Evolutionary conservation across 2,113 vertebrate genomes (phyloP).

Genomic region (Ictalurus furcatus): DNA sequence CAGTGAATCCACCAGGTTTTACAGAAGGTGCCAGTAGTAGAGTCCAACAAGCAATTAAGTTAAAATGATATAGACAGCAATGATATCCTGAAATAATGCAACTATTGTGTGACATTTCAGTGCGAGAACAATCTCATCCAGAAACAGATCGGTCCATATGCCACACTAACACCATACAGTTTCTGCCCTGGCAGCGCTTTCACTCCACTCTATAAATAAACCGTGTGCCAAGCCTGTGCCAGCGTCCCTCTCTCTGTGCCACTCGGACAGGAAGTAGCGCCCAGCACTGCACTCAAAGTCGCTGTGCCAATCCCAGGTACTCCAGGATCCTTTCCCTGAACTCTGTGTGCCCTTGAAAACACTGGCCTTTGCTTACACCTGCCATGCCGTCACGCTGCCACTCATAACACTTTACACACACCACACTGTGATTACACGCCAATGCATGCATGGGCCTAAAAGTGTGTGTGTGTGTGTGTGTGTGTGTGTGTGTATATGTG

Average conservation of each 20-base stretch:
- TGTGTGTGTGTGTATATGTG: not conserved
- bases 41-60: not conserved
- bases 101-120: slow-evolving; percentile 7
- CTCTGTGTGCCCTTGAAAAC: slow-evolving; percentile 53
- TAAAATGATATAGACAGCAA: not conserved
- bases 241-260: slow-evolving; percentile 33
- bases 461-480: slow-evolving; percentile 6
- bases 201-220: slow-evolving; percentile 50
- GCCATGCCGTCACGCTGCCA: slow-evolving; percentile 45
- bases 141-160: slow-evolving; percentile 51
- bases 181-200: slow-evolving; percentile 38
- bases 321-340: slow-evolving; percentile 34
- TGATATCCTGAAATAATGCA: not conserved
- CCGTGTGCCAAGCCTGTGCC: slow-evolving; percentile 37
- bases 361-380: slow-evolving; percentile 42
- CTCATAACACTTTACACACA: slow-evolving; percentile 43
- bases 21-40: not conserved
- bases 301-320: slow-evolving; percentile 36
- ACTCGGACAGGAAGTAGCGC: slow-evolving; percentile 49
- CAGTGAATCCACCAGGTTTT: not conserved
- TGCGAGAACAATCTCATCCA: slow-evolving; percentile 5
- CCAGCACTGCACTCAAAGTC: slow-evolving; percentile 36
- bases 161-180: slow-evolving; percentile 37
- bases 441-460: not conserved
- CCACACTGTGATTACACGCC: slow-evolving; percentile 18